A percentile compares a stretch with the other conserved stretches of the same genome.
phyloP scores from a whole-genome alignment of 2,888 invertebrate genomes.

The Tricholauxania praeusta region DNA sequence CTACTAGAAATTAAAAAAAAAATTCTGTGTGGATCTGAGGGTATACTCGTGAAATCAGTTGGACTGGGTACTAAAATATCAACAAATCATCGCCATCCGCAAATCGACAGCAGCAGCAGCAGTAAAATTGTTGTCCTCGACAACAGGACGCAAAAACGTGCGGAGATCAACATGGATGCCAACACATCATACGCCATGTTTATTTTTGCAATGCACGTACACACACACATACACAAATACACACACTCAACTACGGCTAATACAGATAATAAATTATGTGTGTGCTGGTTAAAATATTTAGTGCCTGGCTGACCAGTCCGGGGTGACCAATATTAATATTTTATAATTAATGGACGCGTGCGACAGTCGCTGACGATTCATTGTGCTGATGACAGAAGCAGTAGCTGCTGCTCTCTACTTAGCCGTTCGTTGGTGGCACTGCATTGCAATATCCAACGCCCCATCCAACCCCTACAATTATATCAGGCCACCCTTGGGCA shows the following conservation, averaged over 20 bases:
- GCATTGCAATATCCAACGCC: neutral
- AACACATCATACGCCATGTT: constrained; percentile 21
- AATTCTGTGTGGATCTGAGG: too few species aligned
- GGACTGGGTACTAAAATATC: neutral
- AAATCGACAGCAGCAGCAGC: too few species aligned
- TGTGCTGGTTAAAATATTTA: constrained; percentile 33
- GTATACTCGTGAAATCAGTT: neutral
- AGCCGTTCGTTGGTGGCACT: too few species aligned
- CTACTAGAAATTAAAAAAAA: too few species aligned
- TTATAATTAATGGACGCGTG: constrained; percentile 51
- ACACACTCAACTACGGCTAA: neutral
- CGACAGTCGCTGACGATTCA: constrained; percentile 38
- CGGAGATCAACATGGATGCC: constrained; percentile 13
- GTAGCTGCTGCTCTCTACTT: neutral
- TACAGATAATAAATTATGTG: constrained; percentile 20
- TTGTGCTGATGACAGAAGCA: constrained; percentile 49
- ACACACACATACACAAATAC: neutral
- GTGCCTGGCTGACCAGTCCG: neutral
- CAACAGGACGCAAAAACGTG: neutral
- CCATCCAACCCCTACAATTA: neutral
- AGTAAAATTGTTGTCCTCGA: too few species aligned
- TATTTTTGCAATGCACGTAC: constrained; percentile 15
- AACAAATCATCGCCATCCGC: neutral
- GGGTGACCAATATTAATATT: constrained; percentile 49
- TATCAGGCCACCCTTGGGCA: neutral